Conservation (phyloP, 35 echinoderm and acorn worm genomes). For the Ptychodera flava region DNA sequence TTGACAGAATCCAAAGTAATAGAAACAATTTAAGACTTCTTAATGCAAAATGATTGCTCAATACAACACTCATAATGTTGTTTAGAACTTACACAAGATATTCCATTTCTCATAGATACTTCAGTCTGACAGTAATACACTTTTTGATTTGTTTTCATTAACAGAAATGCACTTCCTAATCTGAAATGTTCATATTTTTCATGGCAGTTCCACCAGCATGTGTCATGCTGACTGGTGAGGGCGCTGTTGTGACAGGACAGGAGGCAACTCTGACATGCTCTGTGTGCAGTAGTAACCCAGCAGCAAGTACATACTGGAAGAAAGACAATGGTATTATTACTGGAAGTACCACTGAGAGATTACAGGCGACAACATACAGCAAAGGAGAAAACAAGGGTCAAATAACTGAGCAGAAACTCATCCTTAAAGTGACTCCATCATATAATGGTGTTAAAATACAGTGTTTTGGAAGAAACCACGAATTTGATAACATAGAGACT, state of each 20-base stretch:
- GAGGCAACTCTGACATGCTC: not conserved
- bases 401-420: not conserved
- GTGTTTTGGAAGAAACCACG: not conserved
- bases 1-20: too few relatives aligned
- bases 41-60: too few relatives aligned
- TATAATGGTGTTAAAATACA: not conserved
- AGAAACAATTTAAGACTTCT: too few relatives aligned
- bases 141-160: too few relatives aligned
- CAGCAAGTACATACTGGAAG: not conserved
- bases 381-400: not conserved
- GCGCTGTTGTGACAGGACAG: not conserved
- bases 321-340: not conserved
- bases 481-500: not conserved
- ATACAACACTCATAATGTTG: too few relatives aligned
- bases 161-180: too few relatives aligned
- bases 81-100: too few relatives aligned
- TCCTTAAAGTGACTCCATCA: not conserved
- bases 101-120: too few relatives aligned
- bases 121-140: too few relatives aligned
- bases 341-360: not conserved
- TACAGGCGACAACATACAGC: not conserved
- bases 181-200: too few relatives aligned
- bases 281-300: not conserved
- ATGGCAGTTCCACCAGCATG: not conserved
- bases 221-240: not conserved